phyloP scores from a whole-genome alignment of 2,888 invertebrate genomes.

The Thereva unica region DNA sequence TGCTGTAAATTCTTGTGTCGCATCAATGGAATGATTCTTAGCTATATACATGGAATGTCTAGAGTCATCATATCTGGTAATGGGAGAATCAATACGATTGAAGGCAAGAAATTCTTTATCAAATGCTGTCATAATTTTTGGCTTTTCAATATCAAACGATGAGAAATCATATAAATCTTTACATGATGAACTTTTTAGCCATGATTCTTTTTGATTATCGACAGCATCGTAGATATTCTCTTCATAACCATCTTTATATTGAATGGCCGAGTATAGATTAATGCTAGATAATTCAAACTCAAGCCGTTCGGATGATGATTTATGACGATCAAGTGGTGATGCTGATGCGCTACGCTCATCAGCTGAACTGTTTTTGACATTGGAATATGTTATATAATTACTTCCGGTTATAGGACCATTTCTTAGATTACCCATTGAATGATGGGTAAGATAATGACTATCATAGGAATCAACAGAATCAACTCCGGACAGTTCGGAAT shows the following conservation, averaged over 20 bases:
- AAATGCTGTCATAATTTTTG: conserved; percentile 58
- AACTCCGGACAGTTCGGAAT: conserved; percentile 56
- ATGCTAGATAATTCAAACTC: conserved; percentile 65
- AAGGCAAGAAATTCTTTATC: conserved; percentile 57
- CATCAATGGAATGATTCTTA: conserved; percentile 68
- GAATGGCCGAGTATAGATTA: conserved; percentile 62
- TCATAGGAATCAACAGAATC: conserved; percentile 58
- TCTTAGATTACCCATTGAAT: conserved; percentile 46
- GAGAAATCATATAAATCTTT: conserved; percentile 78
- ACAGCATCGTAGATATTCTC: conserved; percentile 55
- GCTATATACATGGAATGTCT: conserved; percentile 67
- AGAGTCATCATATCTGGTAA: conserved; percentile 73
- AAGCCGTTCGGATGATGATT: conserved; percentile 57
- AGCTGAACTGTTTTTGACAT: conserved; percentile 54
- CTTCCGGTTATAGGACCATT: conserved; percentile 39
- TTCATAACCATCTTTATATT: conserved; percentile 48
- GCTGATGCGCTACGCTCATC: conserved; percentile 47
- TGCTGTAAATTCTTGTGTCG: conserved; percentile 66
- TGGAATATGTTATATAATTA: conserved; percentile 50
- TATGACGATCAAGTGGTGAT: conserved; percentile 49
- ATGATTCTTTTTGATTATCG: conserved; percentile 56
- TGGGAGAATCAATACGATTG: conserved; percentile 68
- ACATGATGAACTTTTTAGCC: conserved; percentile 82
- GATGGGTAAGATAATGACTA: conserved; percentile 56
- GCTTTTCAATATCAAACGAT: conserved; percentile 64